Base-by-base conservation (phyloP, 2,797 vertebrate genomes). In the Anisognathus igniventris region DNA sequence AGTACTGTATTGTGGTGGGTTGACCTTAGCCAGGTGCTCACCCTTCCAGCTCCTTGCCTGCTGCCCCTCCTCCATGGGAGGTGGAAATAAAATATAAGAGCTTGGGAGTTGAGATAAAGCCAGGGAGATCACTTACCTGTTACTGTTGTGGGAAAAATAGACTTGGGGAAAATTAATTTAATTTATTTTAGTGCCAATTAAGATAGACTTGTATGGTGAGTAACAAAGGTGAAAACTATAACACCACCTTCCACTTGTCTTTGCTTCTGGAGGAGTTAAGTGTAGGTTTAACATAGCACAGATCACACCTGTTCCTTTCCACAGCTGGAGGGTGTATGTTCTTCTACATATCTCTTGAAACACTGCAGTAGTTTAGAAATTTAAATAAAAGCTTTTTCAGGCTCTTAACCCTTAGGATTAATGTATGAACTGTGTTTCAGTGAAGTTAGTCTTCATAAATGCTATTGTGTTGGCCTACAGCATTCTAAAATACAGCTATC, bases 241-340 rank as follows among this genome's bases (percentile, higher is more conserved):
- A 30, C 0, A 6, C 0, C 23, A 19, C 22, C 17, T 79, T 79
- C 9, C 17, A 15, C 10, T 67, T 4, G 0, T 21, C 9, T 6
- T 67, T 57, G 19, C 30, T 79, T 56, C 35, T 73, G 60, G 27
- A 90, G 23, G 16, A n/a, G 7, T 82, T 57, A 50, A 54, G 10
- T 35, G 28, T 40, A 33, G 66, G 14, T 60, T 23, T 65, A 47
- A 12, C 2, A 6, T 28, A 64, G 48, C 22, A 54, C 30, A 71
- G n/a, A 21, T 77, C 0, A 0, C 9, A 51, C 47, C 20, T 68
- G 8, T 67, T 79, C 16, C n/a, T 89, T 81, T 87, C 22, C 21
- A 48, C 27, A 51, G 3, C 37, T 72, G 28, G 20, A 51, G 17
- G 35, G 16, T 66, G 3, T 58, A 2, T 50, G 10, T 42, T 70